These are phyloP conservation scores for Ornithoptera alexandrae DNA, from an alignment of 2,888 invertebrate species.

Conservation along the genomic window DNA sequence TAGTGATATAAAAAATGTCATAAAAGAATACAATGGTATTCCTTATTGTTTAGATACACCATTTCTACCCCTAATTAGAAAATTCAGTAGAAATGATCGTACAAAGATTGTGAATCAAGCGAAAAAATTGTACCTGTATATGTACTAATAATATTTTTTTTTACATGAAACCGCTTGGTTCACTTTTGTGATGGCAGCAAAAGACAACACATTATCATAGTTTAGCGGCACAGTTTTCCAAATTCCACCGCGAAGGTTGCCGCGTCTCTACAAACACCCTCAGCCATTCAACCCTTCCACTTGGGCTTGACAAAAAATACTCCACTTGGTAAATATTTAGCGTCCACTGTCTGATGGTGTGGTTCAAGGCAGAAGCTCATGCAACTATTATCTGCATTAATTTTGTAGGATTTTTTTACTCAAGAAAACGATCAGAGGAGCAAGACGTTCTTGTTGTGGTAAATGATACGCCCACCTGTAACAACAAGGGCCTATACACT, in stretches of 20 bases:
- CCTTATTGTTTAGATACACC: neutral
- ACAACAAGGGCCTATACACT: no score
- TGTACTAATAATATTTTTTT: no score
- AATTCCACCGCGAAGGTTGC: slow-evolving; percentile 55
- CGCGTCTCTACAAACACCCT: slow-evolving; percentile 67
- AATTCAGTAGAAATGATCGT: neutral
- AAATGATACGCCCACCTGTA: no score
- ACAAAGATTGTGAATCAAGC: neutral
- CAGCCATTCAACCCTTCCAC: slow-evolving; percentile 78
- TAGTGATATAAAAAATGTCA: no score
- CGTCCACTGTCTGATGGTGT: slow-evolving; percentile 54
- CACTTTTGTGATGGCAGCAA: slow-evolving; percentile 26
- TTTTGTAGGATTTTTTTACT: neutral
- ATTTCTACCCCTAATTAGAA: neutral
- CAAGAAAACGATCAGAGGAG: no score
- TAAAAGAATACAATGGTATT: no score
- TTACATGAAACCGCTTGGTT: slow-evolving; percentile 2
- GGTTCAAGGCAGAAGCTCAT: slow-evolving; percentile 35
- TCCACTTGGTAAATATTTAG: slow-evolving; percentile 74
- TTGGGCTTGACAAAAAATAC: slow-evolving; percentile 77
- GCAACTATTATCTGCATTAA: neutral
- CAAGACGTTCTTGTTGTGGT: no score
- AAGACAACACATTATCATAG: slow-evolving; percentile 36
- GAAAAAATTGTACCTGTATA: neutral
- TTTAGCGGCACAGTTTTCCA: slow-evolving; percentile 50